These are phyloP conservation scores for Drosophila elegans DNA, from an alignment of 1,140 invertebrate genomes.

Conservation along the genomic window DNA sequence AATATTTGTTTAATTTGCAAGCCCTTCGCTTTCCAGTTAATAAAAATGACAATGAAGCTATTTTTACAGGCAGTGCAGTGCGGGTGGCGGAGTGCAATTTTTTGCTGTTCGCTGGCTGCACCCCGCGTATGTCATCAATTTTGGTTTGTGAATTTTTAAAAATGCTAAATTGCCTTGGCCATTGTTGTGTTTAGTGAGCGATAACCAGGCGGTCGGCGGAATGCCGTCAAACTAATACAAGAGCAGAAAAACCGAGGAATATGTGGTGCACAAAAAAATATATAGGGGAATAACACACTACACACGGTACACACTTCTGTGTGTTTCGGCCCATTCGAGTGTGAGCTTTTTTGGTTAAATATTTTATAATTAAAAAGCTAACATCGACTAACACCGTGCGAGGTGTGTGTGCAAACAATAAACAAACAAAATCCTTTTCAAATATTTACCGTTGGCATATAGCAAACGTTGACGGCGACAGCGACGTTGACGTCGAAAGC, in stretches of 20 bases:
- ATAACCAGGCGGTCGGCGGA: constrained; percentile 44
- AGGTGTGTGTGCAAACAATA: constrained; percentile 84
- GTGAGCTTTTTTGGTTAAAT: constrained; percentile 84
- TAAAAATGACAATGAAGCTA: constrained; percentile 79
- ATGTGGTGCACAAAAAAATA: constrained; percentile 31
- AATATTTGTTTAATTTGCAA: constrained; percentile 82
- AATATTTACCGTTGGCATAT: constrained; percentile 84
- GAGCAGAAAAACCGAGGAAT: constrained; percentile 8
- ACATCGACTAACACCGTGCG: constrained; percentile 83
- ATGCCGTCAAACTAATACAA: constrained; percentile 58
- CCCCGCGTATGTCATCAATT: constrained; percentile 66
- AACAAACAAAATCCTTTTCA: constrained; percentile 85
- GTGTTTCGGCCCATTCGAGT: constrained; percentile 55
- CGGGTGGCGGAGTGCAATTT: constrained; percentile 17
- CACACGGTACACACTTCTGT: constrained; percentile 3
- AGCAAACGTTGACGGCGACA: constrained; percentile 52
- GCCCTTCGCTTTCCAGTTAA: constrained; percentile 68
- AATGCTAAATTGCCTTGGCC: constrained; percentile 73
- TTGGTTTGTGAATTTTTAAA: constrained; percentile 78
- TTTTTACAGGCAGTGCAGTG: constrained; percentile 19
- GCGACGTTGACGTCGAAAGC: constrained; percentile 29
- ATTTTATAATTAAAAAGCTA: constrained; percentile 85
- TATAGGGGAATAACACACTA: constrained; percentile 24
- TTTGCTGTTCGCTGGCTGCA: constrained; percentile 4
- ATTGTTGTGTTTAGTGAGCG: constrained; percentile 81